phyloP scores from a whole-genome alignment of 2,888 invertebrate species.

The Chorisops tibialis region DNA sequence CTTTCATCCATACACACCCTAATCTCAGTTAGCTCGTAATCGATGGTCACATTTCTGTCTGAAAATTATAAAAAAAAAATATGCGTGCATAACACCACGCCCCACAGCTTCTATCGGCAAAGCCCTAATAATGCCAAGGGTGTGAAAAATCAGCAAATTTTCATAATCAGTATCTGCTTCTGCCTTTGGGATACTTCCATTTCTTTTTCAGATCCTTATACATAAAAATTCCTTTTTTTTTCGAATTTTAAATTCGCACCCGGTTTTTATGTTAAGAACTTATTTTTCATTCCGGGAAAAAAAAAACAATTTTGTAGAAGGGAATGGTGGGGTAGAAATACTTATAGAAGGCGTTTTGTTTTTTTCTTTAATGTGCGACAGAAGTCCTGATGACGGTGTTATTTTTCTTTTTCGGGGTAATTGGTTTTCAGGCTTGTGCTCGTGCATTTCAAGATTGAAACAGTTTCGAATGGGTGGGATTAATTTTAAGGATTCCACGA shows the following conservation, averaged over 20 bases:
- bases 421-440: slow-evolving; percentile 8
- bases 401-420: slow-evolving; percentile 13
- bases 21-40: too few relatives aligned
- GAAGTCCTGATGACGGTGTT: neutral
- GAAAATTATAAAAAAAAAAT: too few relatives aligned
- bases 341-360: neutral
- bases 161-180: slow-evolving; percentile 29
- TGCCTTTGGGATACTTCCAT: neutral
- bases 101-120: too few relatives aligned
- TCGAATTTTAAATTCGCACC: neutral
- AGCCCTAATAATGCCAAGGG: neutral
- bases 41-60: too few relatives aligned
- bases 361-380: neutral
- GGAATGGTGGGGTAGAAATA: neutral
- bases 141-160: slow-evolving; percentile 32
- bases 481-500: slow-evolving; percentile 14
- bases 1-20: neutral
- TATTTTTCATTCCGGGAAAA: too few relatives aligned
- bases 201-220: neutral
- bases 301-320: too few relatives aligned
- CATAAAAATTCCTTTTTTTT: neutral
- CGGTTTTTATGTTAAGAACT: too few relatives aligned
- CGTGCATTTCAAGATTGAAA: neutral
- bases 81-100: too few relatives aligned
- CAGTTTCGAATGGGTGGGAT: slow-evolving; percentile 1